A percentile compares a stretch with the other conserved stretches of the same genome.
phyloP scores from a whole-genome alignment of 2,888 invertebrate species.

The Cenopis cana region DNA sequence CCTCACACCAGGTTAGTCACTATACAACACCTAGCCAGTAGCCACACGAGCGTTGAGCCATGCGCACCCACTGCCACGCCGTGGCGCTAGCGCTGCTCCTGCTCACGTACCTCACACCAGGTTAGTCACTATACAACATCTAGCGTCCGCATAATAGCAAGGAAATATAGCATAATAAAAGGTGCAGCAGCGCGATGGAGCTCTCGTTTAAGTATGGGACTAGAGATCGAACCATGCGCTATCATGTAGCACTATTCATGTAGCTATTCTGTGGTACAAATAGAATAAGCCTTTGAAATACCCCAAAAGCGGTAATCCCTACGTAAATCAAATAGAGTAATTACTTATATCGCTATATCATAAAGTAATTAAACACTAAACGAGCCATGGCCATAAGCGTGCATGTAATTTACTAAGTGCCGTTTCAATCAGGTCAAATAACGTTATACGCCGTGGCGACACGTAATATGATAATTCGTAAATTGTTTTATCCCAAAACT shows the following conservation, averaged over 20 bases:
- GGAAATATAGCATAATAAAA: too few species aligned
- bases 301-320: conserved; percentile 10
- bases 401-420: conserved; percentile 32
- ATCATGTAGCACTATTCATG: too few species aligned
- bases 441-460: conserved; percentile 24
- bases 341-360: conserved; percentile 20
- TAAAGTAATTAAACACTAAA: conserved; percentile 15
- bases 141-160: too few species aligned
- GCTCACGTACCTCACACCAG: conserved; percentile 52
- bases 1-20: conserved; percentile 66
- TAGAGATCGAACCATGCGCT: too few species aligned
- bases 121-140: not conserved
- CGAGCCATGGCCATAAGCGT: conserved; percentile 1
- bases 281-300: conserved; percentile 1
- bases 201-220: too few species aligned
- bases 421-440: conserved; percentile 32
- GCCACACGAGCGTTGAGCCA: conserved; percentile 36
- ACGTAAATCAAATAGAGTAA: conserved; percentile 27
- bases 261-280: not conserved
- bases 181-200: too few species aligned
- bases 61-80: conserved; percentile 62
- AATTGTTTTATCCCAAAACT: conserved; percentile 71
- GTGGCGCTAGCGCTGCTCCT: conserved; percentile 70
- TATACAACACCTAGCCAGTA: not conserved
- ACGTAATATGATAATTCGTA: conserved; percentile 56